Evolutionary conservation across 1,140 invertebrate species (phyloP).

Genomic region (Aleiodes sp.): DNA sequence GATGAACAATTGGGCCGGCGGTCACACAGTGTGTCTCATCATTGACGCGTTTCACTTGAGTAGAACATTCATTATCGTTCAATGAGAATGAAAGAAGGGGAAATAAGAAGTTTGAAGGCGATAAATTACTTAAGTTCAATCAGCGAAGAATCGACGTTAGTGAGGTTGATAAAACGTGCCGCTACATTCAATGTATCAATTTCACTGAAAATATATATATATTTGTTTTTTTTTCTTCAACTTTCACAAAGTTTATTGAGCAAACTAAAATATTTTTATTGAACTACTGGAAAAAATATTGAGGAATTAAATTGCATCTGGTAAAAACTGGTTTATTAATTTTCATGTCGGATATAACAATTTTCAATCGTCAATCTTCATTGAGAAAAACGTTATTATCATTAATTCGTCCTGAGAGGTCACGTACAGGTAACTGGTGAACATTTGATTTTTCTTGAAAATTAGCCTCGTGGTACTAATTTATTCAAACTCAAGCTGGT

Average conservation of each 20-base stretch:
- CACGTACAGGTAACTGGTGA: background rate
- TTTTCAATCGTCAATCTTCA: conserved; percentile 28
- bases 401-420: conserved; percentile 27
- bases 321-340: conserved; percentile 26
- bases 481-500: too few relatives aligned
- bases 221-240: too few relatives aligned
- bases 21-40: background rate
- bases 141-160: conserved; percentile 26
- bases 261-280: conserved; percentile 9
- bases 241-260: background rate
- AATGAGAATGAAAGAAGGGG: background rate
- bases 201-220: background rate
- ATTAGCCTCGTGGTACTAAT: too few relatives aligned
- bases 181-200: background rate
- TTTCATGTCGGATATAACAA: conserved; percentile 14
- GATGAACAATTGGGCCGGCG: background rate
- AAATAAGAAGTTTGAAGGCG: conserved; percentile 29
- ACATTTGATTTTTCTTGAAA: too few relatives aligned
- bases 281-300: conserved; percentile 14
- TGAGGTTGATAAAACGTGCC: conserved; percentile 25
- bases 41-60: conserved; percentile 15
- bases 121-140: conserved; percentile 44
- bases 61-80: conserved; percentile 35
- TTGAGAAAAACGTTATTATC: conserved; percentile 17
- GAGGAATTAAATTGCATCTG: conserved; percentile 19